Percentiles rank a stretch among this genome's conserved stretches.
These are phyloP conservation scores for Anarrhichthys ocellatus DNA, from an alignment of 2,113 vertebrate genomes.

Conservation along the genomic window DNA sequence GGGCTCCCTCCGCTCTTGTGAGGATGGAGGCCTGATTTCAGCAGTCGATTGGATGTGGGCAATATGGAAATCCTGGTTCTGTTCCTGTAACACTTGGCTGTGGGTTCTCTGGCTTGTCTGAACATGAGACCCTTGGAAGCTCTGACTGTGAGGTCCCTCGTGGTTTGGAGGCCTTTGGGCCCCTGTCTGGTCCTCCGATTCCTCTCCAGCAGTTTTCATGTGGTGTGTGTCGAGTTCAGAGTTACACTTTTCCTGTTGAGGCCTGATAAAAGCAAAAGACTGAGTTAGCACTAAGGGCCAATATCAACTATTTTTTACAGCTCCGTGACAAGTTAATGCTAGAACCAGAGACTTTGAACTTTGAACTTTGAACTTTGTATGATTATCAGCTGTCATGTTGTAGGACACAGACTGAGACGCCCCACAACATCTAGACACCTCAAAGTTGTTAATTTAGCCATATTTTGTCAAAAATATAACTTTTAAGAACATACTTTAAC, in stretches of 20 bases:
- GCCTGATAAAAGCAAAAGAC: slow-evolving; percentile 29
- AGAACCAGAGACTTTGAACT: background rate
- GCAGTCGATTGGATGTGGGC: slow-evolving; percentile 18
- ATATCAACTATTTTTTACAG: background rate
- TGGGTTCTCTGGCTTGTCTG: slow-evolving; percentile 16
- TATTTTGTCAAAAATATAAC: background rate
- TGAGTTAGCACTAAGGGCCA: background rate
- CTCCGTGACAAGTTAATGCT: background rate
- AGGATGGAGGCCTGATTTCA: slow-evolving; percentile 28
- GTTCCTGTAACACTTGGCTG: slow-evolving; percentile 36
- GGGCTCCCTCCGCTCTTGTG: slow-evolving; percentile 71
- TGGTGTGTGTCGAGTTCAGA: slow-evolving; percentile 73
- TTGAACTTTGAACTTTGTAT: too few relatives aligned
- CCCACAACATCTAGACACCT: background rate
- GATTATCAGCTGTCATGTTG: background rate
- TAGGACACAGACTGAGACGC: background rate
- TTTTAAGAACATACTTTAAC: background rate
- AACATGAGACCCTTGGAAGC: slow-evolving; percentile 1
- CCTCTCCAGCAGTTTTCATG: slow-evolving; percentile 38
- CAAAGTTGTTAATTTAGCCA: background rate
- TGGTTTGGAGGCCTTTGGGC: slow-evolving; percentile 31
- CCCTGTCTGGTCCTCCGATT: slow-evolving; percentile 61
- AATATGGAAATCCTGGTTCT: slow-evolving; percentile 33
- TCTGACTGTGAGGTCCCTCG: slow-evolving; percentile 26
- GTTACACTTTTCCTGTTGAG: slow-evolving; percentile 61